Conservation (phyloP, 2,113 vertebrate species). For the Callospermophilus lateralis region DNA sequence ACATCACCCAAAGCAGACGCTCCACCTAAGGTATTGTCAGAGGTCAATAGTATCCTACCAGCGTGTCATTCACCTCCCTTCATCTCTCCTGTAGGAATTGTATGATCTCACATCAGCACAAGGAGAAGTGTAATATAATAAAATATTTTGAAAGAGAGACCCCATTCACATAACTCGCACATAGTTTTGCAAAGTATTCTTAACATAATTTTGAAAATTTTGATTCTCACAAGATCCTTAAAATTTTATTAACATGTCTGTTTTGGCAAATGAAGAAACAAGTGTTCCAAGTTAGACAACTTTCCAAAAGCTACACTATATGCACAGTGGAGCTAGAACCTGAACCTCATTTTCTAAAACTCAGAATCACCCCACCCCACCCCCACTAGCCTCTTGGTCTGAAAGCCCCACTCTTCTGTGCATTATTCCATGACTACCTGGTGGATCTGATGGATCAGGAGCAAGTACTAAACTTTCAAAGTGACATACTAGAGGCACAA, state of each 20-base stretch:
- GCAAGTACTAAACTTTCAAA: background rate
- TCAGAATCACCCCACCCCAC: background rate
- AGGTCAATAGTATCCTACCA: background rate
- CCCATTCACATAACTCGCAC: background rate
- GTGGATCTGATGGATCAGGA: background rate
- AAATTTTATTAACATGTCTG: background rate
- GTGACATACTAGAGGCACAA: background rate
- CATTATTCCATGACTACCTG: background rate
- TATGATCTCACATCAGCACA: background rate
- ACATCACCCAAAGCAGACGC: background rate
- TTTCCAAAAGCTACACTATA: background rate
- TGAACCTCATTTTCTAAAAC: background rate
- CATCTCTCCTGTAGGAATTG: background rate
- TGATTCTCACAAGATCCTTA: background rate
- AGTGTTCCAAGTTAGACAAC: background rate
- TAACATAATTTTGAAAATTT: background rate
- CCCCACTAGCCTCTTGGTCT: background rate
- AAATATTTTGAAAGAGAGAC: background rate
- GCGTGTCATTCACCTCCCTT: background rate
- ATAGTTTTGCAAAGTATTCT: background rate
- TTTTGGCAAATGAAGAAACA: conserved; percentile 4
- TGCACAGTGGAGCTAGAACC: background rate
- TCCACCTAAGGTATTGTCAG: background rate
- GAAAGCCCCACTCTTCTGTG: background rate
- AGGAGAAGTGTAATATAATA: background rate